These are phyloP conservation scores for Ectemnius cavifrons DNA, from an alignment of 2,888 invertebrate species.

Conservation along the genomic window DNA sequence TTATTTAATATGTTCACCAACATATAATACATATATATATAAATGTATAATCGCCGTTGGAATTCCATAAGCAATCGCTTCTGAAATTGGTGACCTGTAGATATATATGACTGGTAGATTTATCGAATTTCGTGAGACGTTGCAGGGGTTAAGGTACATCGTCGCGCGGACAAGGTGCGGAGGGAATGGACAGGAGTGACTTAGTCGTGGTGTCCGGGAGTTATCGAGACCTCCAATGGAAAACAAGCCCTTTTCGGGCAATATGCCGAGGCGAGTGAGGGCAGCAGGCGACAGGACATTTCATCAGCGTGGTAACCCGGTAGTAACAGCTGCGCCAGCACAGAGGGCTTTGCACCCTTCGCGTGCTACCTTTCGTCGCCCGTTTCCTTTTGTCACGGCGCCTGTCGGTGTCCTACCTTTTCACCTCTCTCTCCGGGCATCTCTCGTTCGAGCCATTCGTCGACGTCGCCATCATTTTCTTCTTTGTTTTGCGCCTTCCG, in stretches of 20 bases:
- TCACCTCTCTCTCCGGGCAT: constrained; percentile 15
- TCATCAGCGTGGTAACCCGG: constrained; percentile 31
- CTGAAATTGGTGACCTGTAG: too few species aligned
- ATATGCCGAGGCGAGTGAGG: constrained; percentile 15
- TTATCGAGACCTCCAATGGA: constrained; percentile 21
- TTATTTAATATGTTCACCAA: too few species aligned
- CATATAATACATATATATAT: too few species aligned
- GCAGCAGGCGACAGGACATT: constrained; percentile 41
- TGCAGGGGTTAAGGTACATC: neutral
- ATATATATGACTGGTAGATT: neutral
- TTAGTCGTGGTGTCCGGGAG: constrained; percentile 13
- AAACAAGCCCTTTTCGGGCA: constrained; percentile 23
- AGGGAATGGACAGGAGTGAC: neutral
- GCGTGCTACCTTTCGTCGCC: constrained; percentile 17
- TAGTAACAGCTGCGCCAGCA: constrained; percentile 5
- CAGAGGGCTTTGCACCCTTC: constrained; percentile 47
- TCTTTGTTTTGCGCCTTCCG: constrained; percentile 33
- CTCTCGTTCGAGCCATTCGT: constrained; percentile 12
- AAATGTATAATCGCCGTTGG: too few species aligned
- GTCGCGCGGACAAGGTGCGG: too few species aligned
- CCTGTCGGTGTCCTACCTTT: neutral
- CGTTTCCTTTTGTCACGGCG: constrained; percentile 4
- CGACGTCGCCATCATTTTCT: constrained; percentile 31
- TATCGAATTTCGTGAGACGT: neutral
- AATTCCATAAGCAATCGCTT: too few species aligned